Conservation (phyloP, 2,797 vertebrate genomes). For the Catamblyrhynchus diadema region DNA sequence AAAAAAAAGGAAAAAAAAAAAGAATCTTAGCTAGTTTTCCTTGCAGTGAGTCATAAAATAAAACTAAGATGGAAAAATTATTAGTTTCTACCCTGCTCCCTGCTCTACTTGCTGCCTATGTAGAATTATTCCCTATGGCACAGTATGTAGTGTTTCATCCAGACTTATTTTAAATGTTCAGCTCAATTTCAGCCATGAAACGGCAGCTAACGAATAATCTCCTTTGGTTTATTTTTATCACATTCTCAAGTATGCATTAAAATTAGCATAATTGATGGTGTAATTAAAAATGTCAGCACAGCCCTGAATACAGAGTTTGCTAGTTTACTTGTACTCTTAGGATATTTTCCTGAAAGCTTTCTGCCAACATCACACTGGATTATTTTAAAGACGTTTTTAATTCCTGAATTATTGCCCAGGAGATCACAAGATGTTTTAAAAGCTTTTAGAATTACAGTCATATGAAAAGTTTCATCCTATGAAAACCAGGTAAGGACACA, state of each 20-base stretch:
- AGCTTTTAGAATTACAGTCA: background rate
- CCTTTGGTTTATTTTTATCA: slow-evolving; percentile 56
- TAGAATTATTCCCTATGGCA: slow-evolving; percentile 29
- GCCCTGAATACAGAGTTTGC: slow-evolving; percentile 10
- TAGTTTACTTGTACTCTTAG: background rate
- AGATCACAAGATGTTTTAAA: background rate
- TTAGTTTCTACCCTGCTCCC: background rate
- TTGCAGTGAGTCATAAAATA: background rate
- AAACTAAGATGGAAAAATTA: slow-evolving; percentile 13
- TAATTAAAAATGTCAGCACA: slow-evolving; percentile 44
- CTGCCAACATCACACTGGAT: background rate
- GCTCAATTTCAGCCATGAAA: slow-evolving; percentile 27
- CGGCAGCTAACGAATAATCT: background rate
- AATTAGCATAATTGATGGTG: slow-evolving; percentile 54
- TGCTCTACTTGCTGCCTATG: background rate
- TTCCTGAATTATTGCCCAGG: background rate
- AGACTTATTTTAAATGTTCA: slow-evolving; percentile 35
- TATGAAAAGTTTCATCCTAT: background rate
- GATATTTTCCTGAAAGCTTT: background rate
- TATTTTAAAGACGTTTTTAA: background rate
- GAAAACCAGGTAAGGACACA: background rate
- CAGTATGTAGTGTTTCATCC: background rate
- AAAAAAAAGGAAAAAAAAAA: no score
- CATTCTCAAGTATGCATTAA: slow-evolving; percentile 55
- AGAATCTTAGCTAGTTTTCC: background rate